Conservation (phyloP, 1,140 invertebrate species). For the Drosophila persimilis region DNA sequence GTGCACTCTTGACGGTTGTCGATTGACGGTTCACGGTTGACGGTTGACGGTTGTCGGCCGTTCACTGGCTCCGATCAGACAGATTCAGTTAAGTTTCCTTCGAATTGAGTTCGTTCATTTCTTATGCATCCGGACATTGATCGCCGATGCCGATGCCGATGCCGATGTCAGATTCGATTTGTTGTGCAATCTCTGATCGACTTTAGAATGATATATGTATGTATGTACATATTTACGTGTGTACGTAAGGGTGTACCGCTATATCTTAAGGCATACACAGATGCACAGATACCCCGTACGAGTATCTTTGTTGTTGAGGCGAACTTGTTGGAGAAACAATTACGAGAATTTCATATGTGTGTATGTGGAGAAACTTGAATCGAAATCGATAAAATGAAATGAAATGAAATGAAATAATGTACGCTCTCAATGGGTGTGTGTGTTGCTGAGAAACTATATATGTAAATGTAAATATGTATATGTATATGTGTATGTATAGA, state of each 20-base stretch:
- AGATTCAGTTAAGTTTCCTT: constrained; percentile 23
- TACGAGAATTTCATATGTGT: too few relatives aligned
- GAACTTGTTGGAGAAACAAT: too few relatives aligned
- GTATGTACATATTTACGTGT: constrained; percentile 21
- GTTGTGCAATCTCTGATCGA: neutral
- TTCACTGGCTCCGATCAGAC: constrained; percentile 6
- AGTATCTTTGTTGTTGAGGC: too few relatives aligned
- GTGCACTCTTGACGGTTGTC: neutral
- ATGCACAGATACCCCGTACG: too few relatives aligned
- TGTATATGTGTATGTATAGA: constrained; percentile 61
- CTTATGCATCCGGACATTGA: constrained; percentile 31
- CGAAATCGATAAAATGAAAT: too few relatives aligned
- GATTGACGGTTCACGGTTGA: neutral
- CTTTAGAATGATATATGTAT: constrained; percentile 11
- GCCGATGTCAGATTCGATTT: constrained; percentile 1
- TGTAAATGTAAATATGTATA: constrained; percentile 32
- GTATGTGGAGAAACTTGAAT: too few relatives aligned
- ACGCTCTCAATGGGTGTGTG: too few relatives aligned
- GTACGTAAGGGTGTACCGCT: constrained; percentile 5
- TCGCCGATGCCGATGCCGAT: neutral
- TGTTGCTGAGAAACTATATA: neutral
- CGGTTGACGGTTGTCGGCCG: neutral
- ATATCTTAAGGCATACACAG: too few relatives aligned
- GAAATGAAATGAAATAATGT: too few relatives aligned
- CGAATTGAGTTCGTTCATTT: constrained; percentile 15